Percentiles rank a stretch among this genome's conserved stretches.
phyloP scores from a whole-genome alignment of 2,797 vertebrate species.

The Okamejei kenojei region DNA sequence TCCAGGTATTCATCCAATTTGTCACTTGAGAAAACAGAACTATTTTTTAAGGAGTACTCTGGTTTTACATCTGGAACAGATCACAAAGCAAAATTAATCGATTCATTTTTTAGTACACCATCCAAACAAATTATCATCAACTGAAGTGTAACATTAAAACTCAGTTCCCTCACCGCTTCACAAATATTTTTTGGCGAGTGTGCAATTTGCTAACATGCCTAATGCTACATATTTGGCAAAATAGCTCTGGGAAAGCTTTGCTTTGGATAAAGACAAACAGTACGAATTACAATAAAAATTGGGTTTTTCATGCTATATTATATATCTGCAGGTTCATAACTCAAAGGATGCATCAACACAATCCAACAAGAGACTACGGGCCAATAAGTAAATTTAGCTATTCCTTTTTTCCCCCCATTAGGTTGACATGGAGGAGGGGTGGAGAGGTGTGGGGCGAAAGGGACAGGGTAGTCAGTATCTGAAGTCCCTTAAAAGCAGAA shows the following conservation, averaged over 20 bases:
- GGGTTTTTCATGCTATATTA: background rate
- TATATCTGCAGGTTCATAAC: background rate
- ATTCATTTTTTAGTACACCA: background rate
- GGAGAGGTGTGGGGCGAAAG: background rate
- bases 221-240: background rate
- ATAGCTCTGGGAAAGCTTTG: background rate
- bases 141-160: background rate
- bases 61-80: conserved; percentile 42
- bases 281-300: background rate
- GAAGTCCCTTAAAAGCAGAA: background rate
- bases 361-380: background rate
- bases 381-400: background rate
- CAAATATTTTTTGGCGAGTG: background rate
- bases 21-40: conserved; percentile 94
- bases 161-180: no score
- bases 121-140: background rate
- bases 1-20: conserved; percentile 95
- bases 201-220: background rate
- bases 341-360: background rate
- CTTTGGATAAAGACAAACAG: background rate
- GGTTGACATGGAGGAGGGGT: background rate
- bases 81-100: background rate
- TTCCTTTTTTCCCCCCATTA: background rate
- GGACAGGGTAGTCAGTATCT: background rate
- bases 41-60: conserved; percentile 74